These are phyloP conservation scores for Notodromas monacha DNA, from an alignment of 2,888 invertebrate species.

Conservation along the genomic window DNA sequence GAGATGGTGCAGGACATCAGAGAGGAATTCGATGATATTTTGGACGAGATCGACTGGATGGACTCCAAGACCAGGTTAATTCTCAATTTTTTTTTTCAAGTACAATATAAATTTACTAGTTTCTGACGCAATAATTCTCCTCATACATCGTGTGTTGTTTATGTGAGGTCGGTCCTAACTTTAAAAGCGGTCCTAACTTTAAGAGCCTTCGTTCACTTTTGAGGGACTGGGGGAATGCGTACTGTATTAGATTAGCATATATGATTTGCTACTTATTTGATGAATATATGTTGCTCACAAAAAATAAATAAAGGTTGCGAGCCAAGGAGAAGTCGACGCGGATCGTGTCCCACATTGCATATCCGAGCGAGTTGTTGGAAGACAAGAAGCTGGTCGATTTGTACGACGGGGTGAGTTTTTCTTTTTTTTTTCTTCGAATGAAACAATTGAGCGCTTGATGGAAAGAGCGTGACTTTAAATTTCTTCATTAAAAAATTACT, in stretches of 20 bases:
- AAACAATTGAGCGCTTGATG: no score
- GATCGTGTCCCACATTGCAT: constrained; percentile 66
- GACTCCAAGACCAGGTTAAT: constrained; percentile 33
- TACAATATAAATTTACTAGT: background rate
- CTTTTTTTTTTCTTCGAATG: no score
- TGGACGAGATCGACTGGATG: constrained; percentile 61
- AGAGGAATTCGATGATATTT: constrained; percentile 40
- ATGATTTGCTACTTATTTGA: no score
- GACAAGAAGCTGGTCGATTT: constrained; percentile 42
- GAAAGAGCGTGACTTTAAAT: no score
- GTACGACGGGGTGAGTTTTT: constrained; percentile 30
- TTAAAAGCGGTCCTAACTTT: no score
- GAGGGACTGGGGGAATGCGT: no score
- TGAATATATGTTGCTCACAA: background rate
- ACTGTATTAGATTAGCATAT: no score
- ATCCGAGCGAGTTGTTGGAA: constrained; percentile 58
- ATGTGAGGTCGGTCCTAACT: no score
- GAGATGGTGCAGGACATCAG: constrained; percentile 64
- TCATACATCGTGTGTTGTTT: no score
- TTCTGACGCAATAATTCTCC: no score
- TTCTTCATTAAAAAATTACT: no score
- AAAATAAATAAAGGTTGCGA: constrained; percentile 19
- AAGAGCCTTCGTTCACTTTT: no score
- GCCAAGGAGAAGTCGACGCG: constrained; percentile 44
- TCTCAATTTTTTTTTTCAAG: background rate